phyloP scores from a whole-genome alignment of 2,113 vertebrate genomes.

The Falcunculus frontatus region DNA sequence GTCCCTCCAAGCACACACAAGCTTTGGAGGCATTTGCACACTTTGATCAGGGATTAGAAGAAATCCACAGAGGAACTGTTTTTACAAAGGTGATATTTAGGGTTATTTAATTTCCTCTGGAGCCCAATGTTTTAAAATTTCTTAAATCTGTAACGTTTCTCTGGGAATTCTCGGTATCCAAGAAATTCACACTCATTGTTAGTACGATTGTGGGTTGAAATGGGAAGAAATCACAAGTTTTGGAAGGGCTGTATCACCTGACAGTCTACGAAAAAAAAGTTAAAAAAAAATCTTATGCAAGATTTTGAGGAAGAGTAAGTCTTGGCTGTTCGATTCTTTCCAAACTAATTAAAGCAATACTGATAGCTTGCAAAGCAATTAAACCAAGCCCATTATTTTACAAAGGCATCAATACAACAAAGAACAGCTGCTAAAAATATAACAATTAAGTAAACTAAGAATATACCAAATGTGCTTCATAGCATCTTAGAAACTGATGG shows the following conservation, averaged over 20 bases:
- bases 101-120: slow-evolving; percentile 31
- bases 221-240: background rate
- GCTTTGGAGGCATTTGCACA: background rate
- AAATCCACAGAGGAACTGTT: background rate
- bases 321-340: background rate
- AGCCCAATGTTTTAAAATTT: background rate
- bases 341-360: background rate
- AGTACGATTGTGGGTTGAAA: background rate
- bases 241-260: background rate
- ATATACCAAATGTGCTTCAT: rapidly evolving
- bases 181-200: background rate
- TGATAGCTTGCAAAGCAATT: background rate
- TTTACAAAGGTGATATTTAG: background rate
- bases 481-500: background rate
- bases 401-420: background rate
- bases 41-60: background rate
- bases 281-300: background rate
- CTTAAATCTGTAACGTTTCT: slow-evolving; percentile 9
- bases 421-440: background rate
- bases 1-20: background rate
- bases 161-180: background rate
- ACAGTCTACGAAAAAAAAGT: background rate
- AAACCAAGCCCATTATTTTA: background rate
- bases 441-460: background rate
- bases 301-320: background rate